These are phyloP conservation scores for Conopomorpha cramerella DNA, from an alignment of 1,140 invertebrate species.

Conservation along the genomic window DNA sequence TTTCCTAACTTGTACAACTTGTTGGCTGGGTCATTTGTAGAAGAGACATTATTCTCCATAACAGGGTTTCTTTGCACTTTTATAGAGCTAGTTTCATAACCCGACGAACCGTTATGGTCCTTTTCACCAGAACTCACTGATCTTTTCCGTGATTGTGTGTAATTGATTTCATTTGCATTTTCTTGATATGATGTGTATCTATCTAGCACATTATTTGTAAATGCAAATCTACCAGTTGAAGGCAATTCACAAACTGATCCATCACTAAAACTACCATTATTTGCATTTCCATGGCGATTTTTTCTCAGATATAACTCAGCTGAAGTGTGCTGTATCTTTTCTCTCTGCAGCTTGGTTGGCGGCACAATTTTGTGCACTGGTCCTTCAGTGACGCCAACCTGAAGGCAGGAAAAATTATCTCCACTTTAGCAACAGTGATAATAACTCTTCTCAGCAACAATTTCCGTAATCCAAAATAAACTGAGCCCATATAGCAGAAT, in stretches of 20 bases:
- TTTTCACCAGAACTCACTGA: conserved; percentile 29
- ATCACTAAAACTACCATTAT: conserved; percentile 40
- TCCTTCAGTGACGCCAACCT: conserved; percentile 59
- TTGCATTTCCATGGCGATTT: no score
- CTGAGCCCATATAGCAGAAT: no score
- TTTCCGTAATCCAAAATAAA: conserved; percentile 38
- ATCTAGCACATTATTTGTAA: conserved; percentile 24
- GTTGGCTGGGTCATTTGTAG: conserved; percentile 52
- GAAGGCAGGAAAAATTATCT: conserved; percentile 61
- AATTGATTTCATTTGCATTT: conserved; percentile 16
- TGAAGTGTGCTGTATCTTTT: conserved; percentile 27
- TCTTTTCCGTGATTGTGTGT: conserved; percentile 23
- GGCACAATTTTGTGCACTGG: conserved; percentile 49
- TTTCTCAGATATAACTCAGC: no score
- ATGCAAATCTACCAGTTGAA: conserved; percentile 21
- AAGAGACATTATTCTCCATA: conserved; percentile 52
- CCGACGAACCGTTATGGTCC: conserved; percentile 37
- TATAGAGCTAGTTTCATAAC: no score
- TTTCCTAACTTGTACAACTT: no score
- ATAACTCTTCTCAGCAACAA: conserved; percentile 52
- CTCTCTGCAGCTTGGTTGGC: conserved; percentile 42
- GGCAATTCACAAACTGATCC: conserved; percentile 38
- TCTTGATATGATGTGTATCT: conserved; percentile 19
- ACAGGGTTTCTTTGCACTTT: conserved; percentile 26
- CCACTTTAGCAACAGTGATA: conserved; percentile 56